These are phyloP conservation scores for Troglohyphantes excavatus DNA, from an alignment of 2,888 invertebrate genomes.

Conservation along the genomic window DNA sequence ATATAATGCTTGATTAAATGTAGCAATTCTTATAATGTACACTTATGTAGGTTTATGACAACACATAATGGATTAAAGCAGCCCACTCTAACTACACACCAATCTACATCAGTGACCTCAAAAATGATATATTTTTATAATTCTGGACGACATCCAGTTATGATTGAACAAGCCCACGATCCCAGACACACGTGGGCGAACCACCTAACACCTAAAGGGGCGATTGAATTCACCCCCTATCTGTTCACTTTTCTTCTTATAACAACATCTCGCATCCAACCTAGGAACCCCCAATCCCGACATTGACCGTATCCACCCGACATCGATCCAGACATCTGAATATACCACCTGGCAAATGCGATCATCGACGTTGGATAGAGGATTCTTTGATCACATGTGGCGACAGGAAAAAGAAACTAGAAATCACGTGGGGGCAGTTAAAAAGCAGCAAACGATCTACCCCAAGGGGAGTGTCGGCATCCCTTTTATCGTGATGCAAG, in stretches of 20 bases:
- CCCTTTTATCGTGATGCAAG: constrained; percentile 34
- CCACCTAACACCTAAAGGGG: background rate
- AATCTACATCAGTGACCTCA: background rate
- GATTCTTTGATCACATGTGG: background rate
- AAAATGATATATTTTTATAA: background rate
- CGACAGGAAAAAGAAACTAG: background rate
- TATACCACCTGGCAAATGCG: background rate
- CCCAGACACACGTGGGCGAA: background rate
- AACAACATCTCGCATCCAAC: background rate
- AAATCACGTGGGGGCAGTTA: constrained; percentile 19
- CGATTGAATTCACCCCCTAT: background rate
- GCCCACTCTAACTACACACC: background rate
- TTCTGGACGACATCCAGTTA: background rate
- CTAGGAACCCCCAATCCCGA: background rate
- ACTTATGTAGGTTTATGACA: background rate
- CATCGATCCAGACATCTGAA: background rate
- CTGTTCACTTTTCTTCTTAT: background rate
- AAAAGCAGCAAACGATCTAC: background rate
- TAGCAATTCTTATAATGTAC: too few relatives aligned
- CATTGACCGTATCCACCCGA: background rate
- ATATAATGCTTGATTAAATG: too few relatives aligned
- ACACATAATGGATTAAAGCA: background rate
- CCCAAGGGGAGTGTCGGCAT: constrained; percentile 29
- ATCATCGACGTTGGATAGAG: background rate
- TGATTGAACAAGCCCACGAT: background rate